Base-by-base conservation (phyloP, 2,888 invertebrate genomes). In the Psylliodes chrysocephalus region DNA sequence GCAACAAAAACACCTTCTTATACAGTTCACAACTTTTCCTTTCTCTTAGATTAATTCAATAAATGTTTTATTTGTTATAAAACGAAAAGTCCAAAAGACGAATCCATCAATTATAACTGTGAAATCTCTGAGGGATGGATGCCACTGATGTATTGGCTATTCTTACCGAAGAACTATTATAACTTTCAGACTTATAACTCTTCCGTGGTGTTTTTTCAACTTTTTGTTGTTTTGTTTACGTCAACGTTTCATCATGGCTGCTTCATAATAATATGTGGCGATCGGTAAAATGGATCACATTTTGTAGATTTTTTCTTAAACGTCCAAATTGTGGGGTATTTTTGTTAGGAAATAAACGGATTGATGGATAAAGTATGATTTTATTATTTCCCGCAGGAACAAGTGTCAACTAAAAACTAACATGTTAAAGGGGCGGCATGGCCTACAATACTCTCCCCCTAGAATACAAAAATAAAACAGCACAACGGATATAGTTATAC, bases 31-130 rank as follows among this genome's bases (percentile, higher is more conserved):
- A 49, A 49, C 49, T 49, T 49, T 28, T 49, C 28, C 42, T 56
- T 46, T 46, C 18, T 25, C 38, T 1, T 10, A 25, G 49, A 57
- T 57, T 57, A 57, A 57, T 57, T 38, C 12, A 6, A 12, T 57
- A 57, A 57, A 57, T 49, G 40, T 56, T 56, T 46, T 57, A 57
- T 57, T 57, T 57, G 49, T 57, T 49, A n/a, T 47, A 19, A 49
- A 19, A 17, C 22, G 14, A 40, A 40, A 57, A 56, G 56, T 49
- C 49, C 38, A 42, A 38, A 57, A 49, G 49, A 49, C 25, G 38
- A 57, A 57, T 57, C 35, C 47, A 57, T 57, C 57, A 57, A 57
- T 57, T 57, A 57, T 57, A 35, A 17, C 38, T 25, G 35, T 38
- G 38, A 57, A 57, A 35, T 49, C 57, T 35, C 49, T 35, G 25